Evolutionary conservation across 2,797 vertebrate species (phyloP), one percentile per base, ranked within the genome.

Genomic region (Anabas testudineus): DNA sequence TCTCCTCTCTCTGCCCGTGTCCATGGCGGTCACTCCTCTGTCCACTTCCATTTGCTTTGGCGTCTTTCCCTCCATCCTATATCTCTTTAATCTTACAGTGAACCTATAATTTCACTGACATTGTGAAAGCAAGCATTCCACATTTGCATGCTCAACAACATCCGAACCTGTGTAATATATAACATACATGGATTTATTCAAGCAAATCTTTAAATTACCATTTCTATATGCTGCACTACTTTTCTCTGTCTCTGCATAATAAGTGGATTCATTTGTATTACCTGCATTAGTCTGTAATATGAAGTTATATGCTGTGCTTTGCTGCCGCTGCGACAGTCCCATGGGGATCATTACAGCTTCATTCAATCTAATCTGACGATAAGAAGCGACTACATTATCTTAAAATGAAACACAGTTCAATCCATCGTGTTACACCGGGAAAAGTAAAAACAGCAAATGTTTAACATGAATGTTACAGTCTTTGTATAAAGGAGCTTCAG

Each of bases 311-410:
- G 21, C 3, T 32, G 19, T 70, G 32, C 62, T 71, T 47, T 62
- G 57, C 73, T 53, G 49, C 64, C 43, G 46, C 70, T 28, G 48
- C 2, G 14, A 9, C 39, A 16, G 34, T 58, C 63, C 45, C 9
- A 32, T 56, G 59, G 67, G 70, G 59, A 79, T 84, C 42, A 74
- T 76, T 58, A 62, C 5, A 6, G 47, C 47, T 39, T 71, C 48
- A 73, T 72, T 81, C 69, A 22, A 65, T 58, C 24, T 28, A 41
- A 51, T 77, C 51, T 71, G 74, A 84, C 72, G 39, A 77, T 82
- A 65, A 56, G 16, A 48, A 46, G 2, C 39, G 2, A 47, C 32
- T 41, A 49, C 34, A 39, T 58, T 24, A 45, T 21, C 53, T 42
- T 64, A 39, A 55, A 77, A 62, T 59, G 52, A 56, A 61, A 71